Percentiles rank a stretch among this genome's conserved stretches.
phyloP scores from a whole-genome alignment of 2,888 invertebrate species.

The Aleiodes leptofemur region DNA sequence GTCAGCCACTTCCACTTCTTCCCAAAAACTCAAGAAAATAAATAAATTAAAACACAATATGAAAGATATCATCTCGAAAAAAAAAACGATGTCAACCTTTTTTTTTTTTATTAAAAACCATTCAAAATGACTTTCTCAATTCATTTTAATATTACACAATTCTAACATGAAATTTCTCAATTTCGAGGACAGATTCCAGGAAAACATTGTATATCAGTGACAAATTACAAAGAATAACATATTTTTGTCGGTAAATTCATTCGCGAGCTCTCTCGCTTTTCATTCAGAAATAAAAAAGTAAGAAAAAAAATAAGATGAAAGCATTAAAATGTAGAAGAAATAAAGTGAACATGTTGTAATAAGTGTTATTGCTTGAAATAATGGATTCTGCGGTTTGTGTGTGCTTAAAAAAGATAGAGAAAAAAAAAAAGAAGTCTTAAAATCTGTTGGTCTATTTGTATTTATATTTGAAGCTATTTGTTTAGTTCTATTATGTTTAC shows the following conservation, averaged over 20 bases:
- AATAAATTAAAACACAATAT: no score
- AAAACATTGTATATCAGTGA: conserved; percentile 13
- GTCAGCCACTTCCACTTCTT: no score
- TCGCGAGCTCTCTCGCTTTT: no score
- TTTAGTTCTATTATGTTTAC: background rate
- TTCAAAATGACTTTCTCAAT: background rate
- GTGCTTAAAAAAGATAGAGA: background rate
- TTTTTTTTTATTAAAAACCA: background rate
- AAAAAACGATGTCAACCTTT: no score
- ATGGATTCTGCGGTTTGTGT: conserved; percentile 12
- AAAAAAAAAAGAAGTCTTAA: conserved; percentile 38
- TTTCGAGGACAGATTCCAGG: conserved; percentile 23
- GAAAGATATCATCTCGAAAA: no score
- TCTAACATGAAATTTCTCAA: conserved; percentile 9
- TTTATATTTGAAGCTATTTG: background rate
- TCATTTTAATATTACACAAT: conserved; percentile 8
- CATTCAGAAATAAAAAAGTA: no score
- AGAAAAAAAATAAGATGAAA: no score
- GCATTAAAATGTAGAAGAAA: no score
- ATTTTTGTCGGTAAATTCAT: no score
- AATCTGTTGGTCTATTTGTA: background rate
- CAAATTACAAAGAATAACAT: background rate
- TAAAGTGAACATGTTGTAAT: no score
- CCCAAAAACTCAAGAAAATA: no score
- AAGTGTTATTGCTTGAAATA: conserved; percentile 9